Conservation (phyloP, 2,888 invertebrate genomes). For the Mayetiola destructor region DNA sequence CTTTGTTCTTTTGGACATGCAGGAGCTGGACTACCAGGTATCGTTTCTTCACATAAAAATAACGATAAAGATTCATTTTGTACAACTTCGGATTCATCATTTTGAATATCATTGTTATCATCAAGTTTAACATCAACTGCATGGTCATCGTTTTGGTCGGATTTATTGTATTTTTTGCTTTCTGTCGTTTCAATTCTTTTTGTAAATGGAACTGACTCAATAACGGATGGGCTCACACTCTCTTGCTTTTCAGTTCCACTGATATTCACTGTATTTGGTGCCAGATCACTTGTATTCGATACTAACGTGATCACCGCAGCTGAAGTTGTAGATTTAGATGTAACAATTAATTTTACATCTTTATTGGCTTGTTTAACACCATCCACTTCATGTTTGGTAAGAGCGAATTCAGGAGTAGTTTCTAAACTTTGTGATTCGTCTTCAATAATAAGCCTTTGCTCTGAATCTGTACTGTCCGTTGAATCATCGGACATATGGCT, state of each 20-base stretch:
- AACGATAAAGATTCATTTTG: conserved; percentile 55
- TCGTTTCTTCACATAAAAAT: conserved; percentile 75
- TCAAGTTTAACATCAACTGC: neutral
- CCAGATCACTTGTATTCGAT: neutral
- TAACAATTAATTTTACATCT: conserved; percentile 15
- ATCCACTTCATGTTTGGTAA: conserved; percentile 17
- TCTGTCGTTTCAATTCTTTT: too few species aligned
- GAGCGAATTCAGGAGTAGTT: conserved; percentile 19
- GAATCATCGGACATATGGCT: conserved; percentile 37
- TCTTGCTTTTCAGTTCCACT: too few species aligned
- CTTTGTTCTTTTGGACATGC: conserved; percentile 31
- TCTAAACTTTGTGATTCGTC: conserved; percentile 32
- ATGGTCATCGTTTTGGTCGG: neutral
- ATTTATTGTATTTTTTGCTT: neutral
- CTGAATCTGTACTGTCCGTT: conserved; percentile 49
- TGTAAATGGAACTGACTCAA: neutral
- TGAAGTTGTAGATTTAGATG: conserved; percentile 9
- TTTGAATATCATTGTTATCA: conserved; percentile 6
- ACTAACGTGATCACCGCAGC: conserved; percentile 16
- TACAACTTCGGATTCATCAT: too few species aligned
- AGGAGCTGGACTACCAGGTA: conserved; percentile 77
- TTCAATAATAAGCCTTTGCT: conserved; percentile 45
- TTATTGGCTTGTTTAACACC: conserved; percentile 27
- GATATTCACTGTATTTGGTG: neutral
- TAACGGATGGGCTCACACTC: neutral